These are phyloP conservation scores for Lepus americanus DNA, from an alignment of 2,113 vertebrate genomes.

Conservation along the genomic window DNA sequence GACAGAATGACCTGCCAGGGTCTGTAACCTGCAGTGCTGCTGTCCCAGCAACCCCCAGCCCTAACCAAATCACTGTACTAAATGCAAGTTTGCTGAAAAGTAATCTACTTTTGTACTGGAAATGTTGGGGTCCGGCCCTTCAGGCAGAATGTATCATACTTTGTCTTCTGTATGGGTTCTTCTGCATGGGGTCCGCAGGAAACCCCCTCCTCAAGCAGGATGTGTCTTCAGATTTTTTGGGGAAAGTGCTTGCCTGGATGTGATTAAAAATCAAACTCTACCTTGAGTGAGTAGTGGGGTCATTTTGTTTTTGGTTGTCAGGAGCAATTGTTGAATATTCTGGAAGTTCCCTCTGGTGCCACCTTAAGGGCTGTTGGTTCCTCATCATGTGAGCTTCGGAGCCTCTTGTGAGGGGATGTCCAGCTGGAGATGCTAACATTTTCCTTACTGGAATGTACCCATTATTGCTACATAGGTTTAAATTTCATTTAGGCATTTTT, in stretches of 20 bases:
- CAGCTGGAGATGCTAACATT: not conserved
- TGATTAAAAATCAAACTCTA: not conserved
- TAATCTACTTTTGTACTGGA: not conserved
- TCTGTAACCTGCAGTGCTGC: not conserved
- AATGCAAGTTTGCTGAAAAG: not conserved
- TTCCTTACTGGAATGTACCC: not conserved
- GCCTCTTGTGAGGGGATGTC: not conserved
- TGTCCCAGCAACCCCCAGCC: not conserved
- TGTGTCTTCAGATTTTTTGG: too few relatives aligned
- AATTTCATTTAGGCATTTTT: not conserved
- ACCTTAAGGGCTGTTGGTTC: not conserved
- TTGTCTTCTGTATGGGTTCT: not conserved
- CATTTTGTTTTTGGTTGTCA: not conserved
- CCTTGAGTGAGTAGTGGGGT: not conserved
- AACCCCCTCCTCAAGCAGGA: not conserved
- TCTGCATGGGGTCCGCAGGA: fast-evolving
- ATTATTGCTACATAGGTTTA: not conserved
- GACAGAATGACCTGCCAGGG: fast-evolving
- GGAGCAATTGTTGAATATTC: not conserved
- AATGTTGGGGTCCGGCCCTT: not conserved
- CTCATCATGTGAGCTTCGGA: not conserved
- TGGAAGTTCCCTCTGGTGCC: not conserved
- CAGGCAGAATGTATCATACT: fast-evolving
- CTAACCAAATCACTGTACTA: not conserved
- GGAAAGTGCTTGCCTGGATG: not conserved